Conservation (phyloP, 2,888 invertebrate species). For the Erebia aethiops region DNA sequence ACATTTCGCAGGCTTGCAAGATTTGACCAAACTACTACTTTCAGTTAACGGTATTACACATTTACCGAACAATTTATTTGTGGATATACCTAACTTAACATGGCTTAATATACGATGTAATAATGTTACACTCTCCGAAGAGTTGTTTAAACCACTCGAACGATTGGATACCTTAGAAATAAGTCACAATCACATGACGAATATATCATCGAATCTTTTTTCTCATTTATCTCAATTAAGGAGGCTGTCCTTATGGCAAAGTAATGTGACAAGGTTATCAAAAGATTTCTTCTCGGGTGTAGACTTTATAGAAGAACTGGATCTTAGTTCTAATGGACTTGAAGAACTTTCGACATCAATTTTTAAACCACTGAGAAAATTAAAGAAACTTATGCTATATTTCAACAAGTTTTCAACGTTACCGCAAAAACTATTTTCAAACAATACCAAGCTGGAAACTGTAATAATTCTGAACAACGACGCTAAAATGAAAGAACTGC, state of each 20-base stretch:
- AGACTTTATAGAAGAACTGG: conserved; percentile 84
- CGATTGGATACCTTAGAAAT: conserved; percentile 85
- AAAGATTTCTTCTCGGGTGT: conserved; percentile 85
- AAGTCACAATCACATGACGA: conserved; percentile 85
- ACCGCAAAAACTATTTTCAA: conserved; percentile 83
- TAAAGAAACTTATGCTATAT: conserved; percentile 85
- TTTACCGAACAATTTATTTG: conserved; percentile 84
- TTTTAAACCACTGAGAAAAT: conserved; percentile 84
- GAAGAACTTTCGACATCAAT: conserved; percentile 83
- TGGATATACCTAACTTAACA: conserved; percentile 83
- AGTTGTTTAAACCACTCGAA: conserved; percentile 81
- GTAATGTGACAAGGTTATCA: conserved; percentile 85
- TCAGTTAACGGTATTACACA: conserved; percentile 84
- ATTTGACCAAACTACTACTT: conserved; percentile 80
- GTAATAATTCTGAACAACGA: conserved; percentile 84
- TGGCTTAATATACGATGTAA: conserved; percentile 86
- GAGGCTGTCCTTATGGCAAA: conserved; percentile 87
- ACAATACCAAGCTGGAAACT: conserved; percentile 78
- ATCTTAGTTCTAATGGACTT: conserved; percentile 86
- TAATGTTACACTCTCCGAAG: conserved; percentile 80
- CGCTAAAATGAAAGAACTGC: conserved; percentile 81
- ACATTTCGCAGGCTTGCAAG: conserved; percentile 83
- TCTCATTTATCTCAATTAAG: conserved; percentile 82
- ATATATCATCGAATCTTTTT: conserved; percentile 85
- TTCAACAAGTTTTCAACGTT: conserved; percentile 86